Evolutionary conservation across 30 jellyfish, hydroid and myxozoan species (phyloP), one percentile per base, ranked within the genome.

Genomic region (Rhopilema esculentum): DNA sequence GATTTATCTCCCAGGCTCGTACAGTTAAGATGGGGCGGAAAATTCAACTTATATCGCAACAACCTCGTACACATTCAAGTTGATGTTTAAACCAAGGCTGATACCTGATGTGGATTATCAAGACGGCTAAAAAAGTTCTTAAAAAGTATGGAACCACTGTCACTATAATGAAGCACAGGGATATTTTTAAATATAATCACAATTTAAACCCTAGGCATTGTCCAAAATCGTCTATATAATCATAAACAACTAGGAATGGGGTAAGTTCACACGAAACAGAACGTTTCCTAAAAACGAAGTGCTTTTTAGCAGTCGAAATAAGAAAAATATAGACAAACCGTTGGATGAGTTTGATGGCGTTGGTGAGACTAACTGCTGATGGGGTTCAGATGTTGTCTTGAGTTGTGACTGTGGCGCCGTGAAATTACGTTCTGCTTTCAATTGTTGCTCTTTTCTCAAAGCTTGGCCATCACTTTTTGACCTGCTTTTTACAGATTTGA

Each of bases 381-480:
- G 61, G 8, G 27, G 26, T 7, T 29, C 94, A 0, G 24, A 0
- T 16, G 24, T 33, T 0, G 50, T 23, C 63, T 66, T 75, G 57
- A 75, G 69, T 30, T 75, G 74, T 19, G 84, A 64, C 52, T 75
- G 84, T 17, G 94, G 88, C 20, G 49, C 83, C 0, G 94, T 86
- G 62, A 86, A 23, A 31, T 86, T 86, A 49, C 89, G 49, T 27
- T 48, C 86, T 16, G n/a, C 28, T 51, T 40, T 75, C 83, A 31
- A 20, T 22, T 24, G 72, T 15, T 29, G 87, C n/a, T 28, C 73
- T 7, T 1, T 27, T 75, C 72, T 89, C 76, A 71, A 30, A 69
- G 69, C 61, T 62, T 89, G 97, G 22, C 97, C 97, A 16, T 89
- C 97, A 66, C 97, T 89, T 75, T 72, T 80, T 40, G 97, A 69